phyloP scores from a whole-genome alignment of 1,140 invertebrate species.

The Melipona quadrifasciata region DNA sequence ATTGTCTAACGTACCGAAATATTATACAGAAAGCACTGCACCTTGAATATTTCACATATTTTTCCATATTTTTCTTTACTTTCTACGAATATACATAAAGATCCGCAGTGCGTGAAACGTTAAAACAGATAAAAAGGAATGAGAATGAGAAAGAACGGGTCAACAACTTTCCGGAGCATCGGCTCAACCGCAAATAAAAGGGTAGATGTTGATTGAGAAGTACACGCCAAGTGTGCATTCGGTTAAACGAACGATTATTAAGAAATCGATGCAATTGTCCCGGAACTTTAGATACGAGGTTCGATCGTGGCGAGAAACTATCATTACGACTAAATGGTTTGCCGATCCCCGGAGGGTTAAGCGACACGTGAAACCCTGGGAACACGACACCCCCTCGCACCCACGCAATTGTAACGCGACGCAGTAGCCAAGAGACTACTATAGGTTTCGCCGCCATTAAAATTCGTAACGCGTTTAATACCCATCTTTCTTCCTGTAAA shows the following conservation, averaged over 20 bases:
- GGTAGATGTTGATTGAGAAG: neutral
- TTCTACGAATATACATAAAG: too few relatives aligned
- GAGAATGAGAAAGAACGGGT: neutral
- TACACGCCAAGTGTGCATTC: neutral
- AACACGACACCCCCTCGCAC: neutral
- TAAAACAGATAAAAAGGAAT: too few relatives aligned
- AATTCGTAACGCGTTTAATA: neutral
- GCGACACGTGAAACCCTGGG: slow-evolving; percentile 17
- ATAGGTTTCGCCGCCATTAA: neutral
- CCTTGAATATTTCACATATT: too few relatives aligned
- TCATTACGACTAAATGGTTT: slow-evolving; percentile 37
- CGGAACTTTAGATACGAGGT: neutral
- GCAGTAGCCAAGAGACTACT: neutral
- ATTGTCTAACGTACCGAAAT: too few relatives aligned
- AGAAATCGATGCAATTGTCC: slow-evolving; percentile 10
- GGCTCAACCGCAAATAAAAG: neutral
- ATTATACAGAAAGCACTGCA: too few relatives aligned
- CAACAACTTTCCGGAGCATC: neutral
- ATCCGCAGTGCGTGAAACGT: too few relatives aligned
- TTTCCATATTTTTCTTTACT: too few relatives aligned
- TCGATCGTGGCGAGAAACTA: slow-evolving; percentile 7
- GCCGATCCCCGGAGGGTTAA: slow-evolving; percentile 20
- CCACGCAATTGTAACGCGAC: slow-evolving; percentile 9
- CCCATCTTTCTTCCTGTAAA: neutral
- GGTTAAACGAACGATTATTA: neutral